Evolutionary conservation across 2,797 vertebrate genomes (phyloP), one percentile per base, ranked within the genome.

Genomic region (Urocyon cinereoargenteus): DNA sequence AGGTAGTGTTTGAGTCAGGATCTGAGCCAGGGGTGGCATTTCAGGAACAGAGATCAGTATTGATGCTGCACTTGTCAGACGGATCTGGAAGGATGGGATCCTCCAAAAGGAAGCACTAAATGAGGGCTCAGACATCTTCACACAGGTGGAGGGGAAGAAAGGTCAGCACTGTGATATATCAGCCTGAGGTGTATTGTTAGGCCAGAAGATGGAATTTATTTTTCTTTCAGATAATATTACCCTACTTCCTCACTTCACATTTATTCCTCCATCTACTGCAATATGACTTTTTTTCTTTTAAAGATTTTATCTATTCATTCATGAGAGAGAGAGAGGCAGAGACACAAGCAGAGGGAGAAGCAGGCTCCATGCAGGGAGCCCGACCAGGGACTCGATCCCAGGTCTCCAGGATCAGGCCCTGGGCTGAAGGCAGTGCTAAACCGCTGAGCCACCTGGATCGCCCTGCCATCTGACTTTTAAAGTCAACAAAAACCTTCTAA

Each of bases 191-290:
- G 0, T 95, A 14, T 85, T 28, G 90, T 91, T 85, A 94, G 66
- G 90, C 28, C 55, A 57, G 90, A 96, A 62, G 79, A 82, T 19
- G 53, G n/a, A 77, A 72, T 59, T 77, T 70, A 40, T 78, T 91
- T 93, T 93, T 90, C 59, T 91, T 84, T 68, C 59, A n/a, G 94
- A 85, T 90, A 77, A 87, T 61, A 61, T 75, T 4, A 85, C 64
- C 85, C 61, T 97, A 3, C 36, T 51, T 24, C 70, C 36, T 78
- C 16, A 45, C 12, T 7, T 81, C 45, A 26, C 62, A 31, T 87
- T 78, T 62, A 6, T 89, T 49, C 84, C 51, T 90, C 64, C 40
- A 3, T 26, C 49, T 53, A 10, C 59, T 51, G 85, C 64, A 59
- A n/a, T 75, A 49, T 70, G 70, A 70, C 49, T 87, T 83, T 51